A percentile compares a stretch with the other conserved stretches of the same genome.
Evolutionary conservation across 2,888 invertebrate genomes (phyloP).

Genomic region (Chirona hameri): DNA sequence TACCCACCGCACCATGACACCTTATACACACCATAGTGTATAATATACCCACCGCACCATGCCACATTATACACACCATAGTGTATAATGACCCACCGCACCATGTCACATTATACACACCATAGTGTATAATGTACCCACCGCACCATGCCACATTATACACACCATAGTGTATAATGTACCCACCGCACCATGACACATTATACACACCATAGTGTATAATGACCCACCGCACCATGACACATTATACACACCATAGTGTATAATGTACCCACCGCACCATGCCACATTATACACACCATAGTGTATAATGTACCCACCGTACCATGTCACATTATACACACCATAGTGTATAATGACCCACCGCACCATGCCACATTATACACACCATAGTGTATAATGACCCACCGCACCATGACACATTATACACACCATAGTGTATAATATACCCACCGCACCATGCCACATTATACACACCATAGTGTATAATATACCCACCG

Average conservation of each 20-base stretch:
- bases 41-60: not conserved
- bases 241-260: not conserved
- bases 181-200: not conserved
- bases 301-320: not conserved
- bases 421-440: not conserved
- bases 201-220: not conserved
- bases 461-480: not conserved
- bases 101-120: not conserved
- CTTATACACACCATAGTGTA: not conserved
- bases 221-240: not conserved
- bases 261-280: not conserved
- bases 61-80: not conserved
- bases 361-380: not conserved
- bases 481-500: not conserved
- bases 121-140: not conserved
- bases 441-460: not conserved
- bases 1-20: not conserved
- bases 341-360: not conserved
- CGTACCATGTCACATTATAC: not conserved
- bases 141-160: not conserved
- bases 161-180: not conserved
- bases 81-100: not conserved
- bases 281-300: not conserved
- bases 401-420: not conserved
- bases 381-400: not conserved